These are phyloP conservation scores for Diaprepes abbreviatus DNA, from an alignment of 2,888 invertebrate species.

Conservation along the genomic window DNA sequence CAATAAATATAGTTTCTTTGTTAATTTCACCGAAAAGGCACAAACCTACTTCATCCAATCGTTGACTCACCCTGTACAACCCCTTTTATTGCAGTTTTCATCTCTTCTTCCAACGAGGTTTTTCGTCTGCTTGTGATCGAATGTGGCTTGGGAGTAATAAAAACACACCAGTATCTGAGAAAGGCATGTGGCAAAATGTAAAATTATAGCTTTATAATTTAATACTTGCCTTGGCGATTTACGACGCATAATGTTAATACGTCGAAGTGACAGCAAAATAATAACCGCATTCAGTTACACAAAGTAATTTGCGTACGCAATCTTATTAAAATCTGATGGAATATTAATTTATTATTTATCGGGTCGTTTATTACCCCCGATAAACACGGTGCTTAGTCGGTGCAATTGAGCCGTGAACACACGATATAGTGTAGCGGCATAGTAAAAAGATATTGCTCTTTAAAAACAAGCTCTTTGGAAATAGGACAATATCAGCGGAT, in stretches of 20 bases:
- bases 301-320: slow-evolving; percentile 10
- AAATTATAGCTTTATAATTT: background rate
- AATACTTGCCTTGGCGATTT: background rate
- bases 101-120: too few species aligned
- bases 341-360: slow-evolving; percentile 19
- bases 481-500: too few species aligned
- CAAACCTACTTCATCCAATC: too few species aligned
- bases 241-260: slow-evolving; percentile 5
- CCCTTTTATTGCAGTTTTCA: too few species aligned
- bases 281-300: background rate
- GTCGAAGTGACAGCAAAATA: slow-evolving; percentile 3
- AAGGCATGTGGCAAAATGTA: background rate
- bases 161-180: background rate
- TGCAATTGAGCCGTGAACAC: background rate
- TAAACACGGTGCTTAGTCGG: background rate
- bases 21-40: too few species aligned
- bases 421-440: background rate
- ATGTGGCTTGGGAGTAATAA: too few species aligned
- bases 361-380: background rate
- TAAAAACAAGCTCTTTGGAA: too few species aligned
- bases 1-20: too few species aligned
- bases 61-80: too few species aligned
- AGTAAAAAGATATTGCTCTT: too few species aligned
- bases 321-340: slow-evolving; percentile 3
- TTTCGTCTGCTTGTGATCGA: too few species aligned